Percentiles rank a stretch among this genome's conserved stretches.
Evolutionary conservation across 2,797 vertebrate genomes (phyloP).

Genomic region (Esox masquinongy): DNA sequence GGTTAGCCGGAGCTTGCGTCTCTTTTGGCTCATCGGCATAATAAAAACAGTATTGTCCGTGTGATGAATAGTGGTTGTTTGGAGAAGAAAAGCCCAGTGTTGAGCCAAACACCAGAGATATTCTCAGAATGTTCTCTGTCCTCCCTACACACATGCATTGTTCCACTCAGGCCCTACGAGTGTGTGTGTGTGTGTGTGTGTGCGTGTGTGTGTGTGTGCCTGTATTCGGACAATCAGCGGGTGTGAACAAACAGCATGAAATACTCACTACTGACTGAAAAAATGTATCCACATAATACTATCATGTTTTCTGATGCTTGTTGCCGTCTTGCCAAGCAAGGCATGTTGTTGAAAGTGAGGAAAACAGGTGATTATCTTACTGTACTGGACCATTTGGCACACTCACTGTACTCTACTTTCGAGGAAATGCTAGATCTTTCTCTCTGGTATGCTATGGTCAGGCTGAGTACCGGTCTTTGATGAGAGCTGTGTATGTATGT

Average conservation of each 20-base stretch:
- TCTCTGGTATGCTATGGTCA: not conserved
- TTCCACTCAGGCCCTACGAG: conserved; percentile 47
- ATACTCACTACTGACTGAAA: not conserved
- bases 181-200: not conserved
- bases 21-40: conserved; percentile 50
- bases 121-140: conserved; percentile 76
- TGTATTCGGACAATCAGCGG: not conserved
- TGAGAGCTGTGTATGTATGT: not conserved
- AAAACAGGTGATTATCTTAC: not conserved
- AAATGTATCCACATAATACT: not conserved
- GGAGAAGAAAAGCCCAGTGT: conserved; percentile 80
- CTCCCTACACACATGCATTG: conserved; percentile 71
- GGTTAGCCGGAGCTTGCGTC: conserved; percentile 45
- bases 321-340: not conserved
- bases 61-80: conserved; percentile 76
- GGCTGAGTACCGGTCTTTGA: not conserved
- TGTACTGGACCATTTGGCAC: not conserved
- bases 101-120: conserved; percentile 72
- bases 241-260: not conserved
- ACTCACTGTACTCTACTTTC: not conserved
- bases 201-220: not conserved
- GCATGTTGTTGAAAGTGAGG: not conserved
- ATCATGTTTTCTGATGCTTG: not conserved
- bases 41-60: conserved; percentile 76
- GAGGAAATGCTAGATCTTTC: not conserved